Conservation (phyloP, 2,888 invertebrate species). For the Cecidostiba fungosa region DNA sequence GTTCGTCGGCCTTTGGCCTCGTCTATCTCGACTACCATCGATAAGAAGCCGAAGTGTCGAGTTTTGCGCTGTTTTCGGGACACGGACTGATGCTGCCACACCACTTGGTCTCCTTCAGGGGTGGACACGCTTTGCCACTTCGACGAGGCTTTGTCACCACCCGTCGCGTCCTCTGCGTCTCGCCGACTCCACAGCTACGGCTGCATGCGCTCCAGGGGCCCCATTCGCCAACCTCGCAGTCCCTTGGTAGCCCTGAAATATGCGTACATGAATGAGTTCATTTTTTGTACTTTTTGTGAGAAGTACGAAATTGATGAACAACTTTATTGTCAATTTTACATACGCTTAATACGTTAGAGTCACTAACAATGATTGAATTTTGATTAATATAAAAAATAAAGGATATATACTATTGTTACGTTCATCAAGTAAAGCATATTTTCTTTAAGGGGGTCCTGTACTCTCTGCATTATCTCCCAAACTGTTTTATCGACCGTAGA, state of each 20-base stretch:
- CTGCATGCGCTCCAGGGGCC: slow-evolving; percentile 93
- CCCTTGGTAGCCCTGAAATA: slow-evolving; percentile 84
- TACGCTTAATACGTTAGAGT: too few species aligned
- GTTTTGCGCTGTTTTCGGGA: slow-evolving; percentile 67
- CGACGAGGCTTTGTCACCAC: slow-evolving; percentile 89
- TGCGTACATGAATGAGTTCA: neutral
- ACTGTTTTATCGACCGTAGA: too few species aligned
- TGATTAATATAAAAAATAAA: too few species aligned
- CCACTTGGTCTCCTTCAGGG: slow-evolving; percentile 92
- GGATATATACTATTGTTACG: too few species aligned
- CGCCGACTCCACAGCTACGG: slow-evolving; percentile 94
- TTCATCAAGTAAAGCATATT: too few species aligned
- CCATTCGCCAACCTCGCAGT: slow-evolving; percentile 93
- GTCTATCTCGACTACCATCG: slow-evolving; percentile 42
- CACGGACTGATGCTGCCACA: slow-evolving; percentile 90
- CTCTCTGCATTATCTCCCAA: too few species aligned
- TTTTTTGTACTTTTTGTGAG: too few species aligned
- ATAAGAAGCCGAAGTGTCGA: neutral
- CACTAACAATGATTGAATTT: too few species aligned
- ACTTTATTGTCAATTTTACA: too few species aligned
- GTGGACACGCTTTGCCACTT: slow-evolving; percentile 91
- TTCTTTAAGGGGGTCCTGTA: too few species aligned
- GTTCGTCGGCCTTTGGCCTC: neutral
- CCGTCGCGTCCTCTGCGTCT: slow-evolving; percentile 90
- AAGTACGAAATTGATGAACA: too few species aligned